phyloP scores from a whole-genome alignment of 2,797 vertebrate species.

The Antennarius maculatus region DNA sequence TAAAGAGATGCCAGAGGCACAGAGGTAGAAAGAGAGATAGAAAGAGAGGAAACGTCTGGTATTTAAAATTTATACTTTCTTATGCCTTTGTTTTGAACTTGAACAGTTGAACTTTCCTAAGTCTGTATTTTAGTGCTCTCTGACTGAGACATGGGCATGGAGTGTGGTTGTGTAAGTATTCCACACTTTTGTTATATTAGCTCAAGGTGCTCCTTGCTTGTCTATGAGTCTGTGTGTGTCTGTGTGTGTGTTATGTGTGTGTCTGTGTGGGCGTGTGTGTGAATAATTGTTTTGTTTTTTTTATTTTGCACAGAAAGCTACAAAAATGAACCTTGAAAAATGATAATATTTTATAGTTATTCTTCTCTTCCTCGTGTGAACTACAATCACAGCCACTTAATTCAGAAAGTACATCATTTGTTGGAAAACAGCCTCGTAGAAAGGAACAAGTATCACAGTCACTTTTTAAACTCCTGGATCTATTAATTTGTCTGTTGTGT shows the following conservation, averaged over 20 bases:
- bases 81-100: constrained; percentile 99
- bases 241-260: constrained; percentile 44
- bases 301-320: too few relatives aligned
- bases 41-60: constrained; percentile 90
- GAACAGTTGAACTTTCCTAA: constrained; percentile 90
- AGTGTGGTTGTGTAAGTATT: constrained; percentile 25
- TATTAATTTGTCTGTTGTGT: not conserved
- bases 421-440: not conserved
- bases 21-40: constrained; percentile 82
- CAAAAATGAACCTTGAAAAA: not conserved
- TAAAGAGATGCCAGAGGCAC: constrained; percentile 95
- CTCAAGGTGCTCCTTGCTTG: constrained; percentile 2
- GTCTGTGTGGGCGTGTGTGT: not conserved
- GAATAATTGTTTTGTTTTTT: too few relatives aligned
- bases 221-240: constrained; percentile 11
- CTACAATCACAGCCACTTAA: constrained; percentile 5
- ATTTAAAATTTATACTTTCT: constrained; percentile 99
- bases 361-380: constrained; percentile 7
- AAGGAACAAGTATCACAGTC: not conserved
- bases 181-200: constrained; percentile 25
- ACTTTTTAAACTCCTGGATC: not conserved
- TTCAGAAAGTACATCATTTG: constrained; percentile 8
- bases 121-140: constrained; percentile 82
- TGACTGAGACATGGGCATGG: constrained; percentile 54
- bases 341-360: constrained; percentile 29